Evolutionary conservation across 2,113 vertebrate genomes (phyloP).

Genomic region (Sapajus apella): DNA sequence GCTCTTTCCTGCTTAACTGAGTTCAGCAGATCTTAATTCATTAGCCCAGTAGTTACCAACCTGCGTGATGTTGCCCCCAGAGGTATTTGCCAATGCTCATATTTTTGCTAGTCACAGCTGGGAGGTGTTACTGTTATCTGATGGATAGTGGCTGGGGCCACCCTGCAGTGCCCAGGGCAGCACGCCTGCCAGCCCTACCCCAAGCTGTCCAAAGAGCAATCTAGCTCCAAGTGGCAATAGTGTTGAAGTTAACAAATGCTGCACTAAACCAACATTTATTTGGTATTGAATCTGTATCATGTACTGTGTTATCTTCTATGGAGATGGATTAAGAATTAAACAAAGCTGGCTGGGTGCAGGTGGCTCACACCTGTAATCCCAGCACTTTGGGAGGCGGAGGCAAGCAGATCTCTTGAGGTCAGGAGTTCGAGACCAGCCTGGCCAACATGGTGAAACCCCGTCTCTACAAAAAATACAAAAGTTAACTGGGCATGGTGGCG

Average conservation of each 20-base stretch:
- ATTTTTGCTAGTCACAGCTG: not conserved
- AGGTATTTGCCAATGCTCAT: not conserved
- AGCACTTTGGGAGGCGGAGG: too few relatives aligned
- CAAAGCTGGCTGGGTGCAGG: too few relatives aligned
- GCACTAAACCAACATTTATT: accelerated
- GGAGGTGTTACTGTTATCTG: not conserved
- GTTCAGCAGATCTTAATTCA: not conserved
- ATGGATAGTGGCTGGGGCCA: accelerated
- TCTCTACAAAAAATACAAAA: too few relatives aligned
- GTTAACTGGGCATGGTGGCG: too few relatives aligned
- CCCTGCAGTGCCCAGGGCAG: accelerated
- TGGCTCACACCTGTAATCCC: too few relatives aligned
- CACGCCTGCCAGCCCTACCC: accelerated
- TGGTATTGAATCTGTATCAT: not conserved
- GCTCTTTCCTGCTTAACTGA: not conserved
- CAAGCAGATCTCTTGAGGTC: too few relatives aligned
- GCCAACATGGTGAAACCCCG: too few relatives aligned
- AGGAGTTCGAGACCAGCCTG: too few relatives aligned
- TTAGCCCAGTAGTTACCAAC: not conserved
- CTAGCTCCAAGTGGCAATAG: accelerated
- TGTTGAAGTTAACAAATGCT: too few relatives aligned
- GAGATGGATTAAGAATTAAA: not conserved
- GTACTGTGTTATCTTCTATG: not conserved
- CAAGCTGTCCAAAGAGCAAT: not conserved
- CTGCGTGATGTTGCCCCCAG: not conserved